These are phyloP conservation scores for Argyresthia goedartella DNA, from an alignment of 2,888 invertebrate genomes.

Conservation along the genomic window DNA sequence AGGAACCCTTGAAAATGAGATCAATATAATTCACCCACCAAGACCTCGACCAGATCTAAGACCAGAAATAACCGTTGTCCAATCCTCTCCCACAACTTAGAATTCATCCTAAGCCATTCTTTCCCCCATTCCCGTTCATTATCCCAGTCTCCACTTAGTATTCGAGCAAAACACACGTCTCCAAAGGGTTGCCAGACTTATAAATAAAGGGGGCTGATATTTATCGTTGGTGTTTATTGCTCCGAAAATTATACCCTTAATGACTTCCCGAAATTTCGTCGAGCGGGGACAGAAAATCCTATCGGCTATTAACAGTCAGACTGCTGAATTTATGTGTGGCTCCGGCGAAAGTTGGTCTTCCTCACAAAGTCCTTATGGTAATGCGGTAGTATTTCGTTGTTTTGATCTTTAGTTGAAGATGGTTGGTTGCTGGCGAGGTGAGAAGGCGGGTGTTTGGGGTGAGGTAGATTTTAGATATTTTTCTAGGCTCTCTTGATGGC, in stretches of 20 bases:
- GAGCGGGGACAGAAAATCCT: slow-evolving; percentile 59
- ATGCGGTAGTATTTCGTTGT: slow-evolving; percentile 28
- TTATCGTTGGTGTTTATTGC: slow-evolving; percentile 68
- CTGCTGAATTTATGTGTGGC: slow-evolving; percentile 51
- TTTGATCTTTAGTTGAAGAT: neutral
- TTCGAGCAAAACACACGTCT: slow-evolving; percentile 3
- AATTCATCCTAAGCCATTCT: neutral
- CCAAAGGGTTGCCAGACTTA: slow-evolving; percentile 15
- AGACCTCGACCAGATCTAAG: too few relatives aligned
- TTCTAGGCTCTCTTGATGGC: neutral
- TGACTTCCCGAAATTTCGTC: slow-evolving; percentile 61
- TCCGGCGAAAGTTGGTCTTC: slow-evolving; percentile 25
- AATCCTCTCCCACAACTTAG: neutral
- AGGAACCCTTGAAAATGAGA: too few relatives aligned
- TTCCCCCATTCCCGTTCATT: neutral
- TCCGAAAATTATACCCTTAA: slow-evolving; percentile 67
- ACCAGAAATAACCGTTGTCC: too few relatives aligned
- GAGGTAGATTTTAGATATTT: neutral
- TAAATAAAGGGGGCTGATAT: slow-evolving; percentile 61
- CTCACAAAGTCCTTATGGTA: slow-evolving; percentile 47
- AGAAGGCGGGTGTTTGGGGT: neutral
- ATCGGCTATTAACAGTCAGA: slow-evolving; percentile 67
- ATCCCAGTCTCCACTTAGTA: slow-evolving; percentile 2
- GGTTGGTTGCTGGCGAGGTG: neutral
- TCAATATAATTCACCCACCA: too few relatives aligned